These are phyloP conservation scores for Hipposideros larvatus DNA, from an alignment of 2,797 vertebrate species.

Conservation along the genomic window DNA sequence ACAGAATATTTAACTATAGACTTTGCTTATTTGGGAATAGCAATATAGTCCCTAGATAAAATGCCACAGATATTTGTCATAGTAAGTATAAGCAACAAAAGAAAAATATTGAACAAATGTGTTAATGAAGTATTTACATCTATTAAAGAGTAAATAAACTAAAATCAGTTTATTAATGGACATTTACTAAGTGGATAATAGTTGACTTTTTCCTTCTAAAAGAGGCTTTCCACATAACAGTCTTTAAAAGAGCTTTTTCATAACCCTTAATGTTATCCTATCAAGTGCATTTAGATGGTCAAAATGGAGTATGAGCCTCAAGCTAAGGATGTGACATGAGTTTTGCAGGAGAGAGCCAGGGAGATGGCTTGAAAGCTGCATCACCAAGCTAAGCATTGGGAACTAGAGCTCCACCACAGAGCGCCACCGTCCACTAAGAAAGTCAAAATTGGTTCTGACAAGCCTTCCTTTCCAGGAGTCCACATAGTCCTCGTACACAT, in stretches of 20 bases:
- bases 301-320: not conserved
- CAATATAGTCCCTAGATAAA: not conserved
- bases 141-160: not conserved
- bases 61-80: not conserved
- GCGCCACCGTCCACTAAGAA: not conserved
- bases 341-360: not conserved
- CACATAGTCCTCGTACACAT: not conserved
- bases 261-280: not conserved
- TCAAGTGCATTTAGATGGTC: not conserved
- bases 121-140: not conserved
- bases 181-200: not conserved
- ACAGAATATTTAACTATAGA: not conserved
- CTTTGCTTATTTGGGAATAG: not conserved
- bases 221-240: not conserved
- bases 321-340: not conserved
- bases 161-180: constrained; percentile 12
- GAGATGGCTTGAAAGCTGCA: not conserved
- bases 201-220: not conserved
- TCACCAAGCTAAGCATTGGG: not conserved
- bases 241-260: constrained; percentile 9
- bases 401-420: not conserved
- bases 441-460: not conserved
- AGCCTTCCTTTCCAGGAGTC: not conserved
- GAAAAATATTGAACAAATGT: not conserved
- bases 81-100: not conserved